Base-by-base conservation (phyloP, 2,797 vertebrate species). In the Aphelocoma californica region DNA sequence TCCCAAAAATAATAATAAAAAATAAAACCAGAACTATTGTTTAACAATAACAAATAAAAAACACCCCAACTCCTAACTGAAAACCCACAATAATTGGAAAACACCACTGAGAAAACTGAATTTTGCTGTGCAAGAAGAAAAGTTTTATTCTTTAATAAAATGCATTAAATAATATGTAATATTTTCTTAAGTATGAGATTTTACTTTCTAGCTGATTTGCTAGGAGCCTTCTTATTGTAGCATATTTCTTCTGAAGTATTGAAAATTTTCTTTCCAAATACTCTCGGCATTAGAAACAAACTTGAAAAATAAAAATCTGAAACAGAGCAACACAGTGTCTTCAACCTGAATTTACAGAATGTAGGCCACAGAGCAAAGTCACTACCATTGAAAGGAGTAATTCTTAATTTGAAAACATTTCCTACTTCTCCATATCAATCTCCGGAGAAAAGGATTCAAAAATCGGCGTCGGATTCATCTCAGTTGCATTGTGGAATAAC, bases 1-100 rank as follows among this genome's bases (percentile, higher is more conserved):
- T 58, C 5, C 8, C 54, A 4, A 65, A 88, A 95, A 77, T 51
- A 34, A 87, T 50, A 64, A 38, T 81, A 57, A 12, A 42, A 96
- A 62, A 70, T 31, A 50, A 84, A 88, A 16, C 5, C 12, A 78
- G 19, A 75, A 31, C 13, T 26, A 24, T 60, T 81, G 18, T 42
- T 91, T 28, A 42, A 51, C 4, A 34, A 4, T n/a, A 74, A 58
- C 29, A 18, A 90, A 54, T 48, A 6, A 7, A 47, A 56, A 34
- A 18, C 74, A 85, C 40, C 2, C 3, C 28, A 31, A 1, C 31
- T 11, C 10, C 19, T 66, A 81, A 24, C 2, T 0, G 1, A 11
- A 44, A 74, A 3, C 1, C 1, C 14, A 70, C 10, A 38, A 36
- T 50, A 81, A 66, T 1, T 88, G 32, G 14, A 85, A 90, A 95